Evolutionary conservation across 1,140 invertebrate species (phyloP), one percentile per base, ranked within the genome.

Genomic region (Limonius californicus): DNA sequence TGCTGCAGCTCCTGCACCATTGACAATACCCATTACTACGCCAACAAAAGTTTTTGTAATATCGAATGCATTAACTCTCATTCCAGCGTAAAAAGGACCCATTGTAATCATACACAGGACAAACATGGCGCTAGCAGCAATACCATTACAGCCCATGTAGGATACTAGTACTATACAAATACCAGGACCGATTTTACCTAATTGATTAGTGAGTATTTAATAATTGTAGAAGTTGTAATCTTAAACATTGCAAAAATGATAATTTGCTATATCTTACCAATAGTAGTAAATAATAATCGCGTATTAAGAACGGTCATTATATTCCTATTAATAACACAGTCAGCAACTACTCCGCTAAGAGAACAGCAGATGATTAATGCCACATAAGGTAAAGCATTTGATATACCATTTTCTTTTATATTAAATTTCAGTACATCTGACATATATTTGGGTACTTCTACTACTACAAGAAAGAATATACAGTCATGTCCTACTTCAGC

Each of bases 21-120:
- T 92, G 0, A 89, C 88, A 42, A 93, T 79, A 0, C 89, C 90
- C 80, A 91, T 91, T 15, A 90, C 74, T 1, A 86, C 86, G 43
- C 90, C 89, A n/a, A 89, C 87, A 76, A 86, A 89, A 74, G 89
- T 90, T 4, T 89, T 89, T 23, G 87, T 88, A 50, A 94, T 83
- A 74, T 93, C 90, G 42, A 93, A 75, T 11, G 89, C 86, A 69
- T 91, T 92, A 0, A 88, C 84, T 73, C 87, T 87, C 80, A 87
- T 83, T 35, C 86, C 85, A 30, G 85, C 84, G 78, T 87, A 88
- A 72, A 85, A 88, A 14, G 86, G 82, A 3, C 87, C 87, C 86
- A 88, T 89, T 2, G 39, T 42, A 23, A 61, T 54, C 2, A 61
- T 12, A 9, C 39, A 18, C 9, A 61, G 1, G 18, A 47, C 35